phyloP scores from a whole-genome alignment of 2,797 vertebrate genomes.

The Sebastes itinus region DNA sequence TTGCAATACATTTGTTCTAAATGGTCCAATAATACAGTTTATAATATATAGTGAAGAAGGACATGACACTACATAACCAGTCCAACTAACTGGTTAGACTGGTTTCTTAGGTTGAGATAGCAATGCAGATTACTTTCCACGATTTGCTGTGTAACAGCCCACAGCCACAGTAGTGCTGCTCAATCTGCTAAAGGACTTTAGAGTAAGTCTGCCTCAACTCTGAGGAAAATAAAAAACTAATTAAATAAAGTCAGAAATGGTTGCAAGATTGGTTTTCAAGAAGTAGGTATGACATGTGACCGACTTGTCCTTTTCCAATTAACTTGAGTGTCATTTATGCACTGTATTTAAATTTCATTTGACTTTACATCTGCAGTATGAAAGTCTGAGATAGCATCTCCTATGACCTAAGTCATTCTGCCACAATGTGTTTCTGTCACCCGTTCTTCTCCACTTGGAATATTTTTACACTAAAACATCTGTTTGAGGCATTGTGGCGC shows the following conservation, averaged over 20 bases:
- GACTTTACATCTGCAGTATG: not conserved
- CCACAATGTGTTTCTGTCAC: not conserved
- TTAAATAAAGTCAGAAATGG: not conserved
- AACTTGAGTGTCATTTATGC: not conserved
- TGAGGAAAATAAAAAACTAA: not conserved
- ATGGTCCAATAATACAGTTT: not conserved
- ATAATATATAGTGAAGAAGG: not conserved
- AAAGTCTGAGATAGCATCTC: not conserved
- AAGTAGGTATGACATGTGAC: not conserved
- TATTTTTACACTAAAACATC: constrained; percentile 2
- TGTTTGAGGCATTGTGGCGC: not conserved
- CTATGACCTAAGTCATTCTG: not conserved
- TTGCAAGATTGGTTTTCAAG: not conserved
- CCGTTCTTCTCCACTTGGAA: not conserved
- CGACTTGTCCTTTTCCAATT: not conserved
- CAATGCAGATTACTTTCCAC: not conserved
- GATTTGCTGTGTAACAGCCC: not conserved
- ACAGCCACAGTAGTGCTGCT: not conserved
- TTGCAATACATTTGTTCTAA: not conserved
- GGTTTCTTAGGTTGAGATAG: not conserved
- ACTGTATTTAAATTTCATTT: not conserved
- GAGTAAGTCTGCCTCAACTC: not conserved
- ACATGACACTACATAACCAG: not conserved
- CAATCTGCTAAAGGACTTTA: not conserved
- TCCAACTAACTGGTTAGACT: constrained; percentile 3